Evolutionary conservation across 2,113 vertebrate genomes (phyloP), one percentile per base, ranked within the genome.

Genomic region (Petrocephalus microphthalmus): DNA sequence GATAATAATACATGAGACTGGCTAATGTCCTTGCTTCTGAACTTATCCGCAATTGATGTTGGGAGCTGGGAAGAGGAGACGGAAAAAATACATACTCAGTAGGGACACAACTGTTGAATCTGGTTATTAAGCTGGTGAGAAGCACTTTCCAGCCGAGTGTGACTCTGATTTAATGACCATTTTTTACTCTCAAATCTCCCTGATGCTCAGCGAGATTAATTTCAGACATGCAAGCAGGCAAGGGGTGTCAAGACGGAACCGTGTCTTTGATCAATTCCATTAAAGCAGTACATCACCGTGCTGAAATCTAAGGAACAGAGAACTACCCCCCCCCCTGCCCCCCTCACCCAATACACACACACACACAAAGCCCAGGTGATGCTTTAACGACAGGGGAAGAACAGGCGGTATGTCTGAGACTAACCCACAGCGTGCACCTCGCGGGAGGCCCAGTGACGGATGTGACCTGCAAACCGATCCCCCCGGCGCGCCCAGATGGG

Each of bases 121-220:
- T 90, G 91, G 93, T 94, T 94, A 95, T 94, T 94, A 94, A 93
- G 93, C 90, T 88, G 90, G 92, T 93, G 93, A 93, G 91, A 93
- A 93, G 90, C 89, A 88, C 92, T 94, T 92, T 94, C 92, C 92
- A 91, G 92, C 91, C 53, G 91, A 92, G 91, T 91, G 85, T 81
- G 90, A 92, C 90, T 87, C 60, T 19, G 90, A 86, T 94, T 94
- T 95, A 95, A 95, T 95, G 94, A 95, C 93, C 92, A 91, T 91
- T 92, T 91, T 91, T 57, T 37, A 67, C 92, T 92, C 88, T 54
- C 90, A 87, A 90, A 91, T 93, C 91, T 94, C 91, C 52, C 64
- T 91, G 92, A 93, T 93, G 92, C 92, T 91, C 88, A 47, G 88
- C 91, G 57, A 89, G 91, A 94, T 92, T 89, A 92, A 91, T 92